A percentile compares a stretch with the other conserved stretches of the same genome.
Evolutionary conservation across 2,113 vertebrate species (phyloP).

Genomic region (Pedionomus torquatus): DNA sequence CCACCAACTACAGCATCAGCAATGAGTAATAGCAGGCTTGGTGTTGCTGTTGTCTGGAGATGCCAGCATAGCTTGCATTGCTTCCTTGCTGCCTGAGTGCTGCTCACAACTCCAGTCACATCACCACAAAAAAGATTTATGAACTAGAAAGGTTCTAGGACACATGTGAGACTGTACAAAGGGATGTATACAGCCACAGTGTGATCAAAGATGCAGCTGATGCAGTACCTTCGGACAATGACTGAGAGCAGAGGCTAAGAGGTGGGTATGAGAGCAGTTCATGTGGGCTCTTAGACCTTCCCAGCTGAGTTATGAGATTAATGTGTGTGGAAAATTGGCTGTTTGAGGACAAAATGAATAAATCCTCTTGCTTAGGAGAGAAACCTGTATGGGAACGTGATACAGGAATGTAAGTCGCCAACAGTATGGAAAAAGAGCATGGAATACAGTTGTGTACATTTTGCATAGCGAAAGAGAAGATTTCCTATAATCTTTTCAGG

Average conservation of each 20-base stretch:
- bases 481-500: not conserved
- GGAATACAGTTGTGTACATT: not conserved
- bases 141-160: not conserved
- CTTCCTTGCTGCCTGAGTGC: not conserved
- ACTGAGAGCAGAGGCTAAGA: not conserved
- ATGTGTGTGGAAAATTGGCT: not conserved
- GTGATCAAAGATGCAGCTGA: not conserved
- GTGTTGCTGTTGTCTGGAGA: not conserved
- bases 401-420: not conserved
- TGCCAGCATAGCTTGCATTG: not conserved
- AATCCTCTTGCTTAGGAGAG: not conserved
- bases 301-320: not conserved
- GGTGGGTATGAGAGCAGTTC: too few relatives aligned
- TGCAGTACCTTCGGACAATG: not conserved
- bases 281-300: not conserved
- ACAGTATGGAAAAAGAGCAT: not conserved
- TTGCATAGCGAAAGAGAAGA: not conserved
- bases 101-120: not conserved
- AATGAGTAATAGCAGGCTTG: not conserved
- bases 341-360: not conserved
- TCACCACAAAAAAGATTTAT: not conserved
- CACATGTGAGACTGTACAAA: not conserved
- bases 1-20: too few relatives aligned
- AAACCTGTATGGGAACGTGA: not conserved
- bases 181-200: not conserved